These are phyloP conservation scores for Merops nubicus DNA, from an alignment of 2,113 vertebrate species.

Conservation along the genomic window DNA sequence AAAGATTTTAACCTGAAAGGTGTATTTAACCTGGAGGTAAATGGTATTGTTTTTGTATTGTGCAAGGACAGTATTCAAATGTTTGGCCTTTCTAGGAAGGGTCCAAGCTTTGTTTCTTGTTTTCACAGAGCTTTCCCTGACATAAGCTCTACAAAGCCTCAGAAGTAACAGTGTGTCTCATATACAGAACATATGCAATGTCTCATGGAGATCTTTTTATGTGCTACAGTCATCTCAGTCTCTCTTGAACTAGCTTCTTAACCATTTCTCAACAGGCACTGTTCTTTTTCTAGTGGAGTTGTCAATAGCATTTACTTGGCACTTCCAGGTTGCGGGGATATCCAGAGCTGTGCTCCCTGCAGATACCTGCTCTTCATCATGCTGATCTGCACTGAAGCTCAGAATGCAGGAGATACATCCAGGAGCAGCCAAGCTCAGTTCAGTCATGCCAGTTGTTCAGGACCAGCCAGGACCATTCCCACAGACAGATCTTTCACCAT, in stretches of 20 bases:
- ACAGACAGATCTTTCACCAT: fast-evolving
- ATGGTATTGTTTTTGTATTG: background rate
- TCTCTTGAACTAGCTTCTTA: background rate
- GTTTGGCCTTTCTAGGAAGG: background rate
- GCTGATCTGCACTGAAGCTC: background rate
- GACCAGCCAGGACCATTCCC: background rate
- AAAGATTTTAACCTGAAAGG: background rate
- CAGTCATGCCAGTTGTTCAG: fast-evolving
- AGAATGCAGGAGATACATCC: background rate
- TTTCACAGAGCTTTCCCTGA: background rate
- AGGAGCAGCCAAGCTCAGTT: background rate
- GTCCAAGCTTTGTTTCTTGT: background rate
- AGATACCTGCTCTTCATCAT: background rate
- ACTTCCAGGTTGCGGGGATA: background rate
- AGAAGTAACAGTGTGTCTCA: background rate
- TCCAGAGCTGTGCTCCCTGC: background rate
- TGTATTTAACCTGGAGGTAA: constrained; percentile 25
- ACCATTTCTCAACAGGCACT: background rate
- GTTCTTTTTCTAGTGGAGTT: background rate
- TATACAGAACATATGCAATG: fast-evolving
- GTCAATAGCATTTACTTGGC: background rate
- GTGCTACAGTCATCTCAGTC: background rate
- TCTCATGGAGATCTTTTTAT: background rate
- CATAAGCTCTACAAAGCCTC: background rate
- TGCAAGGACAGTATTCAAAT: background rate